Evolutionary conservation across 2,797 vertebrate genomes (phyloP).

Genomic region (Crypturellus tataupa): DNA sequence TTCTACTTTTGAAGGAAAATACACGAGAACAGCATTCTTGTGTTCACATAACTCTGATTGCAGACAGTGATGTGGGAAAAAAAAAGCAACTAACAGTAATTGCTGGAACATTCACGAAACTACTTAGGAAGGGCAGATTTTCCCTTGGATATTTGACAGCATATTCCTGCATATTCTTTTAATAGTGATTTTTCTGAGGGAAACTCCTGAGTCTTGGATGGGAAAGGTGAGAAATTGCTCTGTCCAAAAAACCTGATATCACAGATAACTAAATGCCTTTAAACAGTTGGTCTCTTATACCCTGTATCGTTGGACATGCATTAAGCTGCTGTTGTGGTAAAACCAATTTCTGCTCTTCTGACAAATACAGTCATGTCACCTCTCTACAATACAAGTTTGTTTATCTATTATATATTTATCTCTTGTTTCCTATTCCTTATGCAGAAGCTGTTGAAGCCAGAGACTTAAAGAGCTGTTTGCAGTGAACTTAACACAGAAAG

Average conservation of each 20-base stretch:
- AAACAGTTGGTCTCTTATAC: background rate
- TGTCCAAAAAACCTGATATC: background rate
- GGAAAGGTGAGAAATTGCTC: background rate
- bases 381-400: background rate
- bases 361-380: background rate
- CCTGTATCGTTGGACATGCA: background rate
- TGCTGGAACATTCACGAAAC: conserved; percentile 35
- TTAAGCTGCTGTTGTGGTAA: background rate
- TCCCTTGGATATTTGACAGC: background rate
- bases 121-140: background rate
- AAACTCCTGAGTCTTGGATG: background rate
- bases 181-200: background rate
- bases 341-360: background rate
- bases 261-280: background rate
- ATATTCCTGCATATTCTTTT: background rate
- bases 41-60: conserved; percentile 17
- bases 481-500: background rate
- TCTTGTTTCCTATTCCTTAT: background rate
- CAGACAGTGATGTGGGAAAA: background rate
- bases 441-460: background rate
- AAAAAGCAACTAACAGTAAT: background rate
- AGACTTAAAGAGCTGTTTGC: background rate
- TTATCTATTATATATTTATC: background rate
- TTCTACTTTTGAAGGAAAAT: conserved; percentile 39
- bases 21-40: background rate